Base-by-base conservation (phyloP, 1,140 invertebrate genomes). In the Psilanteris sp. region DNA sequence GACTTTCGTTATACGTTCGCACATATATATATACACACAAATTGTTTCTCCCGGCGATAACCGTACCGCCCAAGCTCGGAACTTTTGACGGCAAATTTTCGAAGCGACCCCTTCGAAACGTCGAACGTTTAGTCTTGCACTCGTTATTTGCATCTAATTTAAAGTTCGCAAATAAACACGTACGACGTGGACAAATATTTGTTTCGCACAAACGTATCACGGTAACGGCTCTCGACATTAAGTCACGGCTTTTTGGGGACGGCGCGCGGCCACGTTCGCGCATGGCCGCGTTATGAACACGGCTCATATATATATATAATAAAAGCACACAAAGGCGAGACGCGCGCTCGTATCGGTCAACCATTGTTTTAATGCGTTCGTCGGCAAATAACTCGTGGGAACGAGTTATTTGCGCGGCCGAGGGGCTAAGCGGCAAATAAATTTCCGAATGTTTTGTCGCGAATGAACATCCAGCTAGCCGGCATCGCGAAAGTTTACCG, bases 361-460 rank as follows among this genome's bases (percentile, higher is more conserved):
- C 39, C 68, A 72, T 72, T 72, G 68, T 72, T 72, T 72, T 48
- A 72, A 57, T 72, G 46, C 67, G 67, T 55, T 57, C 37, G 68
- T 13, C 41, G 57, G 52, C 70, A 66, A 66, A 59, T 66, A 59
- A 59, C 39, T 71, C 67, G 70, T 59, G 59, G 59, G 50, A 73
- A 59, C 43, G 52, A 37, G 31, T 62, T 48, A 62, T 62, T 62
- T 50, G 59, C 8, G 11, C 18, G 41, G 31, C 26, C 16, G 32
- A 7, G 26, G 31, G 37, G 16, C 20, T 15, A 14, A 6, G 31
- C 46, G 57, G 59, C 24, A 61, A 67, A 67, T 54, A 74, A 74
- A 67, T 67, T 61, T 37, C 18, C 70, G 52, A 61, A 55, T 61
- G 71, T 74, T 66, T 66, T 73, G 70, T 73, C 70, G 59, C 59